These are phyloP conservation scores for Styela clava DNA, from an alignment of 23 tunicate genomes.

Conservation along the genomic window DNA sequence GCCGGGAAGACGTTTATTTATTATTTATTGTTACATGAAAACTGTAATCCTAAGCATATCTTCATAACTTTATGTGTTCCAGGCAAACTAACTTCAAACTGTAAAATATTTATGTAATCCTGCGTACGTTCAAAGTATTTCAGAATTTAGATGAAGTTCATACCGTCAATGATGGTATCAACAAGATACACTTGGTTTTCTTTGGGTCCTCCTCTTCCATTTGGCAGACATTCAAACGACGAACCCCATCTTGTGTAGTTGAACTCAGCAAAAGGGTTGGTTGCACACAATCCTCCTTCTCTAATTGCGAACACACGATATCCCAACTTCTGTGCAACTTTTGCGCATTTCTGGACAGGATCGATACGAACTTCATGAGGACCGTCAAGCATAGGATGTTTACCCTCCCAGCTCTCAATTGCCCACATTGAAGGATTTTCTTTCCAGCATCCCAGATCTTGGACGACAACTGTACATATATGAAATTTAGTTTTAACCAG, in stretches of 20 bases:
- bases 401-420: background rate
- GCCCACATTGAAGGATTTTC: background rate
- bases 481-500: too few species aligned
- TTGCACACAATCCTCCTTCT: background rate
- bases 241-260: background rate
- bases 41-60: too few species aligned
- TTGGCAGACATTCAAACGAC: background rate
- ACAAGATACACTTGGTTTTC: background rate
- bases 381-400: background rate
- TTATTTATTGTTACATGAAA: too few species aligned
- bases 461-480: conserved; percentile 7
- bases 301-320: background rate
- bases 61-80: too few species aligned
- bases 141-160: too few species aligned
- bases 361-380: background rate
- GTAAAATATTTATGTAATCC: too few species aligned
- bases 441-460: conserved; percentile 13
- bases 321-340: background rate
- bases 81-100: too few species aligned
- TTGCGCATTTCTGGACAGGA: conserved; percentile 8
- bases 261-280: background rate
- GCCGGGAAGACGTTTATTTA: too few species aligned
- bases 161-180: background rate
- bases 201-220: background rate
- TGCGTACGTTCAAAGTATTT: too few species aligned